Percentiles rank a stretch among this genome's conserved stretches.
These are phyloP conservation scores for Bradypus variegatus DNA, from an alignment of 2,797 vertebrate genomes.

Conservation along the genomic window DNA sequence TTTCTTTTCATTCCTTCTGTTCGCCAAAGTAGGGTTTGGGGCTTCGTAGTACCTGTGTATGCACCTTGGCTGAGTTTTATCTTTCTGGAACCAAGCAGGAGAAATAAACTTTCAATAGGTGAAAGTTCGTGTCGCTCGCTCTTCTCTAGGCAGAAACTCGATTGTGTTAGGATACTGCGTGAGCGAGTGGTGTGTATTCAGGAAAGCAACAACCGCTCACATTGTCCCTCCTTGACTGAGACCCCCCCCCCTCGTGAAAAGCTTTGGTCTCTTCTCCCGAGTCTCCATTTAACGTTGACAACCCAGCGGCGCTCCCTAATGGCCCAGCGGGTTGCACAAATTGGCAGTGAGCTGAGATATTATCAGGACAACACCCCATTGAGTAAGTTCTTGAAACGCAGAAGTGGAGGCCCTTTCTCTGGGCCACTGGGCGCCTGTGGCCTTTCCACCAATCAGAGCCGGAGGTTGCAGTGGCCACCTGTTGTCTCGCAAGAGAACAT, in stretches of 20 bases:
- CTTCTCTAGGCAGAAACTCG: neutral
- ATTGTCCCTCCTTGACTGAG: conserved; percentile 43
- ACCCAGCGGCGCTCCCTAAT: conserved; percentile 64
- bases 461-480: conserved; percentile 62
- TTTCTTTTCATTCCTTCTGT: neutral
- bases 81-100: conserved; percentile 24
- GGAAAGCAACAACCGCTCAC: conserved; percentile 20
- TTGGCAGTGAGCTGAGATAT: conserved; percentile 64
- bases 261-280: conserved; percentile 49
- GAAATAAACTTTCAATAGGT: neutral
- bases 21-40: neutral
- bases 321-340: conserved; percentile 67
- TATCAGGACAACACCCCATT: conserved; percentile 65
- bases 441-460: conserved; percentile 64
- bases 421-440: conserved; percentile 60
- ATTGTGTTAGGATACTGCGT: neutral
- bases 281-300: conserved; percentile 52
- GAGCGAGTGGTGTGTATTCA: conserved; percentile 4
- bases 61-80: neutral
- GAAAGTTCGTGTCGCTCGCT: conserved; percentile 24
- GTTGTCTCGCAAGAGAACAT: conserved; percentile 62
- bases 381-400: conserved; percentile 62
- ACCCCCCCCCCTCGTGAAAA: neutral
- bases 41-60: neutral
- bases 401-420: conserved; percentile 60